Conservation (phyloP, 2,888 invertebrate species). For the Acleris holmiana region DNA sequence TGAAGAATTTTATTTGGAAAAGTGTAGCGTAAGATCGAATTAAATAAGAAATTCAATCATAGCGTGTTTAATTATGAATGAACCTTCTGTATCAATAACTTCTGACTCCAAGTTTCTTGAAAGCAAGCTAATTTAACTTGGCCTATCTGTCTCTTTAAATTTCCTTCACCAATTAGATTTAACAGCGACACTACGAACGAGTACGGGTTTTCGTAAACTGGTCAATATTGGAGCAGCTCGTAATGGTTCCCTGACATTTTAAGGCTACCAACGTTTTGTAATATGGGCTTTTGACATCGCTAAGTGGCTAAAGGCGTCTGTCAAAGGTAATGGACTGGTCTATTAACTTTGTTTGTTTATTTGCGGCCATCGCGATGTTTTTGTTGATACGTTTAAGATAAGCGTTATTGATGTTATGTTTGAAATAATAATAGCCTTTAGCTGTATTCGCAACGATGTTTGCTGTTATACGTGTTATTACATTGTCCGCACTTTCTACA, state of each 20-base stretch:
- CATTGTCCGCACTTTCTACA: no score
- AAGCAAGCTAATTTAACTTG: constrained; percentile 23
- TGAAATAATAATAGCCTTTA: constrained; percentile 12
- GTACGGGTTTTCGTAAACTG: constrained; percentile 40
- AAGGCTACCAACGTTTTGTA: constrained; percentile 34
- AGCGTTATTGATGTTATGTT: not conserved
- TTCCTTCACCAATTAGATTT: not conserved
- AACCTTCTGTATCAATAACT: not conserved
- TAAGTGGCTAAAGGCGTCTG: constrained; percentile 44
- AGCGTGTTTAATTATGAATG: not conserved
- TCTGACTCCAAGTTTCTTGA: not conserved
- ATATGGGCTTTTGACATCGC: constrained; percentile 36
- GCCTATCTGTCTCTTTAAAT: constrained; percentile 25
- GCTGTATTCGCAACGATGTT: no score
- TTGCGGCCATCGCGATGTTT: constrained; percentile 29
- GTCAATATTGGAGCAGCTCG: constrained; percentile 41
- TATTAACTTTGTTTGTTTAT: constrained; percentile 37
- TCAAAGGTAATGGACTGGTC: constrained; percentile 51
- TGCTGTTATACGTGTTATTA: no score
- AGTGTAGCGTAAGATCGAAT: no score
- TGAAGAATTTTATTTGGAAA: no score
- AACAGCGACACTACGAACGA: constrained; percentile 2
- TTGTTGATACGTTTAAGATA: constrained; percentile 31
- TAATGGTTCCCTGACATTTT: constrained; percentile 41
- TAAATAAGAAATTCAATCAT: not conserved